Percentiles rank a stretch among this genome's conserved stretches.
phyloP scores from a whole-genome alignment of 2,113 vertebrate genomes.

The pig (Sus scrofa) region DNA sequence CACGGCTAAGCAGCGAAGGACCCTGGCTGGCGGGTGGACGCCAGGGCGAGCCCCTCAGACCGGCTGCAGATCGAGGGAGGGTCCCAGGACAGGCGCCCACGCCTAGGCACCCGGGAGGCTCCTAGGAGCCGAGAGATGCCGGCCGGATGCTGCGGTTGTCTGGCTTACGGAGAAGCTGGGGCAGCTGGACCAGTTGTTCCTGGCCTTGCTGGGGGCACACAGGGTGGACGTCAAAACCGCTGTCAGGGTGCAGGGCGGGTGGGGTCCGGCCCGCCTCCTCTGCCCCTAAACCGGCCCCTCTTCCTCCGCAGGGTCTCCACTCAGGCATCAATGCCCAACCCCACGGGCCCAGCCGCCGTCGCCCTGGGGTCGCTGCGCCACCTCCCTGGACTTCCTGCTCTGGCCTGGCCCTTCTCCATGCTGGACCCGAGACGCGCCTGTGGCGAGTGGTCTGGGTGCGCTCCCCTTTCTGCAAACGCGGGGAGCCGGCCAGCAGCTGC shows the following conservation, averaged over 20 bases:
- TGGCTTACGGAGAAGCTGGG: background rate
- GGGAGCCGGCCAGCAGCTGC: fast-evolving
- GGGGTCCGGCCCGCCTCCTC: background rate
- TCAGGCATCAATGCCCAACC: fast-evolving
- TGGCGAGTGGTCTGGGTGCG: fast-evolving
- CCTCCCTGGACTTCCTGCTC: background rate
- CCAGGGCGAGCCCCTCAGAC: background rate
- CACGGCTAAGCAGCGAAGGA: fast-evolving
- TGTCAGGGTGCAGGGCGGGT: no score
- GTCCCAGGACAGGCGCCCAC: background rate
- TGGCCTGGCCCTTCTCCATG: fast-evolving
- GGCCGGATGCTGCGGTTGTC: background rate
- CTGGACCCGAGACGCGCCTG: fast-evolving
- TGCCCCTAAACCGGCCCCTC: background rate
- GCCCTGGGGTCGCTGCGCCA: fast-evolving
- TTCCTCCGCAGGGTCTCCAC: background rate
- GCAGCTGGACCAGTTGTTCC: background rate
- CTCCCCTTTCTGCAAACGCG: background rate
- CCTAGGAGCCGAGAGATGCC: background rate
- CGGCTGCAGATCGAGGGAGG: background rate
- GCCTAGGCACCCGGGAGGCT: background rate
- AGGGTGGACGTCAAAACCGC: background rate
- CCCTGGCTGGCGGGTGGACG: fast-evolving
- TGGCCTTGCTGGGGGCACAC: background rate
- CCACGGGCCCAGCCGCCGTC: background rate